A percentile compares a stretch with the other conserved stretches of the same genome.
phyloP scores from a whole-genome alignment of 2,113 vertebrate genomes.

The Chloropsis hardwickii region DNA sequence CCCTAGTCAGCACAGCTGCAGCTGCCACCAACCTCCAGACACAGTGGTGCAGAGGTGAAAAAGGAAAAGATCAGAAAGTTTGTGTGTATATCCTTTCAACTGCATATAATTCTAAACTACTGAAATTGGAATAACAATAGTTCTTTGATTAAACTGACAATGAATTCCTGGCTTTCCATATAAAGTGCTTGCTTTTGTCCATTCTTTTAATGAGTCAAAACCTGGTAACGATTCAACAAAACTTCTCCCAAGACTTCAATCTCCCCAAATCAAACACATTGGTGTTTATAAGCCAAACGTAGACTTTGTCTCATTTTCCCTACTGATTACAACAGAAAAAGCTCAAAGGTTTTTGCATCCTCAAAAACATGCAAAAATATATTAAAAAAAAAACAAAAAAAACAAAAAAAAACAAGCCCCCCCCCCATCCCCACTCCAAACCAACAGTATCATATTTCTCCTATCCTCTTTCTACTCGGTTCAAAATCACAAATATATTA shows the following conservation, averaged over 20 bases:
- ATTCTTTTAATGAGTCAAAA: neutral
- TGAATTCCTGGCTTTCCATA: neutral
- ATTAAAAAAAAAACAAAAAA: neutral
- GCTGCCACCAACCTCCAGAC: neutral
- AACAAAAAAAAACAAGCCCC: too few relatives aligned
- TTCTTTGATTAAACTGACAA: neutral
- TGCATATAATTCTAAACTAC: neutral
- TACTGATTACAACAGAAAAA: neutral
- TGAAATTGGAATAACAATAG: neutral
- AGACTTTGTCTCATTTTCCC: neutral
- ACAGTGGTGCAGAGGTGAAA: neutral
- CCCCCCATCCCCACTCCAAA: too few relatives aligned
- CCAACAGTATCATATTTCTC: neutral
- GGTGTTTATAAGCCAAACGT: neutral
- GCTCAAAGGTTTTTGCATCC: neutral
- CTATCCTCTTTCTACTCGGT: neutral
- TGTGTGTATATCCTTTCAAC: neutral
- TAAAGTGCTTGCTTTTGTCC: neutral
- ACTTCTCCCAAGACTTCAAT: neutral
- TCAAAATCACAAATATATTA: neutral
- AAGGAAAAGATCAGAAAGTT: neutral
- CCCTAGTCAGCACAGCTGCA: neutral
- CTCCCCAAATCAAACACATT: neutral
- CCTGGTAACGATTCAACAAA: neutral
- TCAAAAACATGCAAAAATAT: neutral